These are phyloP conservation scores for Cerastis rubricosa DNA, from an alignment of 2,888 invertebrate genomes.

Conservation along the genomic window DNA sequence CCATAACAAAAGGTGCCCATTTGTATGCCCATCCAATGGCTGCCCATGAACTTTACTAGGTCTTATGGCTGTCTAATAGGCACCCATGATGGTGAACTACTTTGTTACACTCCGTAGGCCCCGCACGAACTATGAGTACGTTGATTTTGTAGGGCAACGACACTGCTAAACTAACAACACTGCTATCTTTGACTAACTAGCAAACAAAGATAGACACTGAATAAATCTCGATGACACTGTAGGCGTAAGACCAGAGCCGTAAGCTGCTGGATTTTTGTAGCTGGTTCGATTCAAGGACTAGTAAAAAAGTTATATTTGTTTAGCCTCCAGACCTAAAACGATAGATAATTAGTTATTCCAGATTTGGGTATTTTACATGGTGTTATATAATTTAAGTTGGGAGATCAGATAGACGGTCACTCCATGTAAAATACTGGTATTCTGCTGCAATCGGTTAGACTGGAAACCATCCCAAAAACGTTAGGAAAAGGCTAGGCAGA, in stretches of 20 bases:
- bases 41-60: slow-evolving; percentile 1
- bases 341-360: background rate
- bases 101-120: background rate
- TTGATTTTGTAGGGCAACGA: slow-evolving; percentile 22
- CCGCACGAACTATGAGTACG: slow-evolving; percentile 3
- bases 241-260: background rate
- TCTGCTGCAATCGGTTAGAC: no score
- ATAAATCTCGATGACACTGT: background rate
- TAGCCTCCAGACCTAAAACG: background rate
- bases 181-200: slow-evolving; percentile 1
- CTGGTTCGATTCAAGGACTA: background rate
- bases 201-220: slow-evolving; percentile 11
- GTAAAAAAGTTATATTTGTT: background rate
- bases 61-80: slow-evolving; percentile 8
- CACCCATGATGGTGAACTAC: background rate
- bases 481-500: no score
- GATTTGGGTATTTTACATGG: background rate
- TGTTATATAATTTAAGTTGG: no score
- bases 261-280: background rate
- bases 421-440: no score
- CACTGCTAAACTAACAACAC: slow-evolving; percentile 14
- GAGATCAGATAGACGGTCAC: no score
- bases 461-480: no score
- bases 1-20: background rate
- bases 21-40: background rate